A percentile compares a stretch with the other conserved stretches of the same genome.
Evolutionary conservation across 2,113 vertebrate genomes (phyloP).

Genomic region (Phalacrocorax brasilianus): DNA sequence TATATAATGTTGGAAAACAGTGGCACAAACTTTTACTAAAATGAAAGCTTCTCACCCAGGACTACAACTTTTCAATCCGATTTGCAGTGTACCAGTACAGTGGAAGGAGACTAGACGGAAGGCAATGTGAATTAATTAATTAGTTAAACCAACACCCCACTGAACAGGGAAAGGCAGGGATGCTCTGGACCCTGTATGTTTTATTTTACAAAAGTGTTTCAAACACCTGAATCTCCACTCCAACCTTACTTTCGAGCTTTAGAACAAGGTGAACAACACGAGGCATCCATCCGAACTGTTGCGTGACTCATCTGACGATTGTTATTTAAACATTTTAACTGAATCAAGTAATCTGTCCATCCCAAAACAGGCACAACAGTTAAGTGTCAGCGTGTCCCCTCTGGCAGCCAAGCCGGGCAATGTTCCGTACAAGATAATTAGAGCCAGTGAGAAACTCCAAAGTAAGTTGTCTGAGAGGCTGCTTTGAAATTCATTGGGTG

Average conservation of each 20-base stretch:
- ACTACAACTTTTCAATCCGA: not conserved
- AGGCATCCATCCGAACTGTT: rapidly evolving
- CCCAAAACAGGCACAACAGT: not conserved
- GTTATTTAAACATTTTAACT: not conserved
- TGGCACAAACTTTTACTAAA: not conserved
- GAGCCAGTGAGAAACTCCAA: not conserved
- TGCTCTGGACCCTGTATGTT: not conserved
- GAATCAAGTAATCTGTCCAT: not conserved
- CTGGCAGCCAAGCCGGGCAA: not conserved
- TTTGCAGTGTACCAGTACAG: too few species aligned
- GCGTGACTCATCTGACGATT: not conserved
- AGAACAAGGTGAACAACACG: not conserved
- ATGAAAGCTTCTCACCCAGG: not conserved
- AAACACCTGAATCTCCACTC: not conserved
- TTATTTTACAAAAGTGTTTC: not conserved
- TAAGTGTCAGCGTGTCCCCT: not conserved
- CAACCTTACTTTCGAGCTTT: not conserved
- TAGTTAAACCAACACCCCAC: not conserved
- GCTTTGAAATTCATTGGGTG: not conserved
- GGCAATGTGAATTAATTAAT: not conserved
- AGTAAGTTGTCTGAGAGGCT: not conserved
- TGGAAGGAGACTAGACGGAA: not conserved
- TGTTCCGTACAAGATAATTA: too few species aligned
- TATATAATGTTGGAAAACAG: too few species aligned
- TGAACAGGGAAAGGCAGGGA: not conserved